Evolutionary conservation across 2,797 vertebrate genomes (phyloP).

Genomic region (Thaleichthys pacificus): DNA sequence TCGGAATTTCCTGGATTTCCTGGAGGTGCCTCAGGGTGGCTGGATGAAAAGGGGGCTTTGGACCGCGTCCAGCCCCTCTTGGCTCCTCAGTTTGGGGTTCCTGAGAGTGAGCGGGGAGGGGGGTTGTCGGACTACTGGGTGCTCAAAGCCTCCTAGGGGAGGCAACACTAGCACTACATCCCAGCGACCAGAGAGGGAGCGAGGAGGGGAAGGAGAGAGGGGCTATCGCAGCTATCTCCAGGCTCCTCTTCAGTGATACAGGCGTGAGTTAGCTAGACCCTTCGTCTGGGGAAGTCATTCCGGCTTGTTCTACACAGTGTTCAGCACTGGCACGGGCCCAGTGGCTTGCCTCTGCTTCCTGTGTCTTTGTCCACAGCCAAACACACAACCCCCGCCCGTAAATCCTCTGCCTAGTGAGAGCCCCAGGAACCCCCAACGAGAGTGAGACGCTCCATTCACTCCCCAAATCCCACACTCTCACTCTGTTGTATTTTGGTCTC

Average conservation of each 20-base stretch:
- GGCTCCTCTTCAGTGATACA: background rate
- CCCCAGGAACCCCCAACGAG: constrained; percentile 31
- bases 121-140: background rate
- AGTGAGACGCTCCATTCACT: constrained; percentile 19
- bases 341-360: constrained; percentile 29
- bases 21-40: constrained; percentile 29
- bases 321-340: constrained; percentile 13
- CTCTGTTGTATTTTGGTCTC: constrained; percentile 29
- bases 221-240: background rate
- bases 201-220: background rate
- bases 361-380: constrained; percentile 25
- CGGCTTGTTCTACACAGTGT: background rate
- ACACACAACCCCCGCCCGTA: constrained; percentile 29
- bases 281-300: constrained; percentile 23
- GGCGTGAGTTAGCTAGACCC: background rate
- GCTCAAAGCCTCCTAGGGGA: background rate
- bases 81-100: background rate
- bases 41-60: constrained; percentile 24
- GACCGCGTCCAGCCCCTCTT: constrained; percentile 9
- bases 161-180: background rate
- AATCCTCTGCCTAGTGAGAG: constrained; percentile 26
- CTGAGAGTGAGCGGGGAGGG: background rate
- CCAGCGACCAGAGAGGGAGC: background rate
- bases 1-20: constrained; percentile 49
- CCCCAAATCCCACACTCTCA: constrained; percentile 43